Conservation (phyloP, 2,888 invertebrate genomes). For the Hyles lineata region DNA sequence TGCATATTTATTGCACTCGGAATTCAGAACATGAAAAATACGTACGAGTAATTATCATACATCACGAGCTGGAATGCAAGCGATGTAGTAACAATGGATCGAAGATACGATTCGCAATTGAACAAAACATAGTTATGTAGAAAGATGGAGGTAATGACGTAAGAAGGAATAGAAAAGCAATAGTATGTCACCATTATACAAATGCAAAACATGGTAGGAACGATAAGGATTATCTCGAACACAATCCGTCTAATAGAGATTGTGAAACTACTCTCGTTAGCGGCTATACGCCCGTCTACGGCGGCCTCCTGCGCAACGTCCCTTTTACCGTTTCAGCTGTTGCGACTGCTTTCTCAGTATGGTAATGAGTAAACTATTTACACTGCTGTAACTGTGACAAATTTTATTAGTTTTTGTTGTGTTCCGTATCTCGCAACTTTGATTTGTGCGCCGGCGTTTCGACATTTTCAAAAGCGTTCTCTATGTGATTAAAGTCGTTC, state of each 20-base stretch:
- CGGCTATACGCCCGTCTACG: constrained; percentile 52
- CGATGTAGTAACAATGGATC: constrained; percentile 7
- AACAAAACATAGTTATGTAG: not conserved
- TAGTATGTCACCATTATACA: not conserved
- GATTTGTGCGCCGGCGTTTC: constrained; percentile 12
- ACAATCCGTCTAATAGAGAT: constrained; percentile 34
- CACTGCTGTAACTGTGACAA: constrained; percentile 50
- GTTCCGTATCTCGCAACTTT: constrained; percentile 28
- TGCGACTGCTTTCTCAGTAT: constrained; percentile 54
- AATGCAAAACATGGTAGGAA: constrained; percentile 16
- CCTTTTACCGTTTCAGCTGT: constrained; percentile 49
- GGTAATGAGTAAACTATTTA: constrained; percentile 48
- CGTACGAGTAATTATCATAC: not conserved
- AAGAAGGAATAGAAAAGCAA: constrained; percentile 5
- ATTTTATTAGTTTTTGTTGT: constrained; percentile 39
- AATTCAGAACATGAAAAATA: not conserved
- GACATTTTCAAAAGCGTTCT: constrained; percentile 18
- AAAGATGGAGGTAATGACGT: not conserved
- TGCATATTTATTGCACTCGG: constrained; percentile 15
- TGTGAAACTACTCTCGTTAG: constrained; percentile 42
- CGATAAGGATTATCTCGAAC: constrained; percentile 29
- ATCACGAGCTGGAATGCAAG: not conserved
- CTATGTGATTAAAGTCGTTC: not conserved
- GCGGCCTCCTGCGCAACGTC: constrained; percentile 49
- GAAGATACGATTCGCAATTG: not conserved